Evolutionary conservation across 2,888 invertebrate genomes (phyloP).

Genomic region (Kryphioiulus occultus): DNA sequence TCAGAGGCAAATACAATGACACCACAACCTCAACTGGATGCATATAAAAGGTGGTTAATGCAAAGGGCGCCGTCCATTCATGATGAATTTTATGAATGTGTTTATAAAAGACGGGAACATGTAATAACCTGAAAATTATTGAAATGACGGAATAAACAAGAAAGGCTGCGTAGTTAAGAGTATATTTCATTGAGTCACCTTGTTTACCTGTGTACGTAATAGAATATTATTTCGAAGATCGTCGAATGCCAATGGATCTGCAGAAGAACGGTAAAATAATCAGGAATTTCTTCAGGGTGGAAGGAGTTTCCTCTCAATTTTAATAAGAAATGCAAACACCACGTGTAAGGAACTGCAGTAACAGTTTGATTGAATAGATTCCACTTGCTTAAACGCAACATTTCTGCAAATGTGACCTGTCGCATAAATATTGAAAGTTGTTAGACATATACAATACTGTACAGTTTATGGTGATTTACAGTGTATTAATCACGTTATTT

Average conservation of each 20-base stretch:
- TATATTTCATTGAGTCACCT: neutral
- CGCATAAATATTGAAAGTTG: neutral
- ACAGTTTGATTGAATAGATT: neutral
- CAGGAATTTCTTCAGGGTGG: neutral
- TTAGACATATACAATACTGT: neutral
- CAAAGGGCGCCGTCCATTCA: constrained; percentile 86
- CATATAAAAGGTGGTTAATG: constrained; percentile 79
- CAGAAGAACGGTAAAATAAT: neutral
- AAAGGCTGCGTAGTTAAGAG: neutral
- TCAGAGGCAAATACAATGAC: constrained; percentile 61
- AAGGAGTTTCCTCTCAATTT: neutral
- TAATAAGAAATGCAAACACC: neutral
- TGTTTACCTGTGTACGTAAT: neutral
- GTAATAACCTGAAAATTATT: constrained; percentile 70
- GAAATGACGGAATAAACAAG: neutral
- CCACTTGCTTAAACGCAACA: neutral
- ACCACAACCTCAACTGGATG: constrained; percentile 79
- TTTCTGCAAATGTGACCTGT: neutral
- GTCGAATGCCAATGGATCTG: neutral
- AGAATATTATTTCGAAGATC: neutral
- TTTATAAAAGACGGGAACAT: constrained; percentile 77
- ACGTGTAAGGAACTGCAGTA: neutral
- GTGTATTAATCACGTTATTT: neutral
- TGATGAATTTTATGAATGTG: constrained; percentile 86
- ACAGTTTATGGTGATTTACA: neutral